Evolutionary conservation across 2,797 vertebrate genomes (phyloP), one percentile per base, ranked within the genome.

Genomic region (Psittacula derbiana): DNA sequence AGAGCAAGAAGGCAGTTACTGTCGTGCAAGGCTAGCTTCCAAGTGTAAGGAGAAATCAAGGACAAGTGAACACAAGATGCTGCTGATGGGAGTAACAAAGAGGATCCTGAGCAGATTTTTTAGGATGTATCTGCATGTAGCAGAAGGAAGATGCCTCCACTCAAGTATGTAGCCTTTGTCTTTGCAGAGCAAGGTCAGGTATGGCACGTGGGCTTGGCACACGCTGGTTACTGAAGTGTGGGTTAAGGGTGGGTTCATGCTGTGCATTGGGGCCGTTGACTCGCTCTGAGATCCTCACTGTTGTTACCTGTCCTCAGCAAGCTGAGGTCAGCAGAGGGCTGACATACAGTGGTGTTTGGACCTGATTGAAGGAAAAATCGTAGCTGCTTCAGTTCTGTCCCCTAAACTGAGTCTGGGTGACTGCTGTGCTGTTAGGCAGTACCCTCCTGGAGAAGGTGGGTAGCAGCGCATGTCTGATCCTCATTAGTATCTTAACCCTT

Each of bases 131-230:
- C 58, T 53, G 47, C 20, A 0, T 8, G 30, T 64, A 23, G 10
- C 53, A 10, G 4, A 57, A 23, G 0, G 0, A 57, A 49, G 67
- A 20, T 40, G 53, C 40, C 53, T 18, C 3, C 1, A 0, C 47
- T 49, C 38, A 3, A 28, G n/a, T 25, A 2, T 1, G 28, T 18
- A 4, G 21, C 8, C 36, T 49, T 60, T 57, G 57, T 71, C 47
- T 41, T 18, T 19, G 46, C 66, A 38, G 70, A 33, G 41, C 8
- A 50, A 31, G 53, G 36, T 78, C 1, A 0, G 0, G 0, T 8
- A 2, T 3, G 28, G 31, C 1, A 1, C 20, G 1, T 3, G 43
- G 50, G 7, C 27, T 14, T 1, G 1, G 31, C 6, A 5, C 0
- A 14, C 61, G 30, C 18, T 13, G 2, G 4, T 38, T 24, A 1